Base-by-base conservation (phyloP, 2,797 vertebrate genomes). In the Chiloscyllium punctatum region DNA sequence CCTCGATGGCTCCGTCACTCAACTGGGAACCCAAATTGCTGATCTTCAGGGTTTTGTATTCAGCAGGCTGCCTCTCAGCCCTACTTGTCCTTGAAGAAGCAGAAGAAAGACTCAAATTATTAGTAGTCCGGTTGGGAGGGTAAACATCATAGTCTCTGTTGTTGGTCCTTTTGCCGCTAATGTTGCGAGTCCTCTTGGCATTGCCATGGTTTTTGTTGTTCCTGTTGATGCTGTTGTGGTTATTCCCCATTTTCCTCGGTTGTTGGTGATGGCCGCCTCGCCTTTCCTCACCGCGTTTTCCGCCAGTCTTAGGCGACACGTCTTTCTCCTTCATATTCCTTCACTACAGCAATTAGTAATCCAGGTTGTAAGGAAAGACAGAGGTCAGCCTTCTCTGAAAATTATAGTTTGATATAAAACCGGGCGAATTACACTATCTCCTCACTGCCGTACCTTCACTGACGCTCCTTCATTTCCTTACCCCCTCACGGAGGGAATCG, bases 41-140 rank as follows among this genome's bases (percentile, higher is more conserved):
- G 95, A 99, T 99, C 97, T 99, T 99, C 21, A 99, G 98, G 0
- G 99, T 99, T 97, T 99, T 99, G 98, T 99, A 99, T 97, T 98
- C 98, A 97, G 99, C 99, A 82, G 96, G 53, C 48, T 95, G 94
- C 2, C 94, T 72, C 25, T 95, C 94, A 53, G 74, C 51, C 48
- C 94, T 95, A 53, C 94, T 95, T 53, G 94, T 53, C 94, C 71
- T 95, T 74, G 94, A 94, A 11, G 92, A 95, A 77, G 71, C 94
- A 53, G 94, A 95, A 51, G 94, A 95, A 51, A 95, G 42, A 95
- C 48, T 95, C 25, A 95, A 33, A 7, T 74, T 95, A 74, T 95
- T 95, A 77, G 69, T 30, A 74, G 94, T 95, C 33, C 94, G 69
- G 69, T 95, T 95, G 71, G 94, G 94, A 30, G 69, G 69, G 72